Conservation (phyloP, 2,888 invertebrate species). For the Tenthredo livida region DNA sequence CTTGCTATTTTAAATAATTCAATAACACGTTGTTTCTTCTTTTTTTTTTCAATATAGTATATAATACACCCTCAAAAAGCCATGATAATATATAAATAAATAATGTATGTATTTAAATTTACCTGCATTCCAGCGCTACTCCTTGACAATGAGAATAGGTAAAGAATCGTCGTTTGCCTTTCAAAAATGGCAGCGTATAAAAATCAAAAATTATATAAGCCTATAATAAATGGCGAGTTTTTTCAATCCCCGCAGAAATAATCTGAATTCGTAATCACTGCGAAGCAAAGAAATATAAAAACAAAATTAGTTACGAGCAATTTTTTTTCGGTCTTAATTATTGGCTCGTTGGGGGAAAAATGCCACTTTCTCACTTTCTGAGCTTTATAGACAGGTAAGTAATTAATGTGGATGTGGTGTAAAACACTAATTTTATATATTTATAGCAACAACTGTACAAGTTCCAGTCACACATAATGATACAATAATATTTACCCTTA, state of each 20-base stretch:
- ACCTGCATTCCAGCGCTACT: conserved; percentile 8
- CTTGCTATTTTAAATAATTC: not conserved
- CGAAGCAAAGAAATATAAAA: too few species aligned
- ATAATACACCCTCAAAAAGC: not conserved
- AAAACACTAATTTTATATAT: conserved; percentile 78
- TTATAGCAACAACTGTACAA: conserved; percentile 78
- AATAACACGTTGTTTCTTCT: not conserved
- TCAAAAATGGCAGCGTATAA: not conserved
- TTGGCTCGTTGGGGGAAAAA: not conserved
- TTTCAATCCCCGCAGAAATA: not conserved
- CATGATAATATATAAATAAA: not conserved
- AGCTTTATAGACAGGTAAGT: conserved; percentile 22
- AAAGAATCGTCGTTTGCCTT: not conserved
- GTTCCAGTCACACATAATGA: conserved; percentile 75
- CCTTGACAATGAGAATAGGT: not conserved
- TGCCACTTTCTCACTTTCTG: not conserved
- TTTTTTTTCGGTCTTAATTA: not conserved
- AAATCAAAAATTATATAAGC: not conserved
- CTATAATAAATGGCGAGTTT: not conserved
- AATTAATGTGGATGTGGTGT: conserved; percentile 69
- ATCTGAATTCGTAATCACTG: not conserved
- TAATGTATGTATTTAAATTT: not conserved
- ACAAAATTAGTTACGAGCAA: not conserved
- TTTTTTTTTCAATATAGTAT: not conserved
- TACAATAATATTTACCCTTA: conserved; percentile 64